Base-by-base conservation (phyloP, 2,797 vertebrate genomes). In the Acrossocheilus wenchowensis region DNA sequence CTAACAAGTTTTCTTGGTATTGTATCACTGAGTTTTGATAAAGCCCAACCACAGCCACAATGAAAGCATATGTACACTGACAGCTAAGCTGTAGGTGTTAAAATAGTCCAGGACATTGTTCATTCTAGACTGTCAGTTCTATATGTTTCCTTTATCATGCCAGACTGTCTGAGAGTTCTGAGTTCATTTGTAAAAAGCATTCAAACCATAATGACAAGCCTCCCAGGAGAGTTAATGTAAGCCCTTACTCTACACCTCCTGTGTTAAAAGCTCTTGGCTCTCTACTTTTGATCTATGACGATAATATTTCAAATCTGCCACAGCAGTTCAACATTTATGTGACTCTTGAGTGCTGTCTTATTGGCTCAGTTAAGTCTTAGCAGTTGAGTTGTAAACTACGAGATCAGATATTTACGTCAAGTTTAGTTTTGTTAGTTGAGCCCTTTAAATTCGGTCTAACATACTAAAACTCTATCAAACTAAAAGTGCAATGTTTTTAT, bases 291-390 rank as follows among this genome's bases (percentile, higher is more conserved):
- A 84, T 78, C 23, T 41, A 41, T 48, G 3, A 21, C 23, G 3
- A 77, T 52, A 68, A 66, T 66, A 26, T 84, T 17, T 83, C 57
- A 26, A 48, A 60, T n/a, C 66, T 72, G 34, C 45, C 64, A 81
- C 19, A 81, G 17, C 81, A 43, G 34, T 57, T 82, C 8, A 83
- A 60, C 50, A 41, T 73, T 73, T 71, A 72, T 62, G 69, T 60
- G 36, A 83, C 52, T 60, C 1, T 54, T 71, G 23, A 82, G 48
- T 72, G 71, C 36, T 62, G n/a, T 60, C 39, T 57, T 62, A 60
- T 74, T 45, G 26, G 52, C 39, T 62, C 11, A 15, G 60, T 60
- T 60, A 60, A 17, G 77, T 78, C 14, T 62, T 60, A 26, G 19
- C 23, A 60, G 52, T 57, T 45, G 11, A 73, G n/a, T 73, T 57